Conservation (phyloP, 2,113 vertebrate genomes). For the Psettodes erumei region DNA sequence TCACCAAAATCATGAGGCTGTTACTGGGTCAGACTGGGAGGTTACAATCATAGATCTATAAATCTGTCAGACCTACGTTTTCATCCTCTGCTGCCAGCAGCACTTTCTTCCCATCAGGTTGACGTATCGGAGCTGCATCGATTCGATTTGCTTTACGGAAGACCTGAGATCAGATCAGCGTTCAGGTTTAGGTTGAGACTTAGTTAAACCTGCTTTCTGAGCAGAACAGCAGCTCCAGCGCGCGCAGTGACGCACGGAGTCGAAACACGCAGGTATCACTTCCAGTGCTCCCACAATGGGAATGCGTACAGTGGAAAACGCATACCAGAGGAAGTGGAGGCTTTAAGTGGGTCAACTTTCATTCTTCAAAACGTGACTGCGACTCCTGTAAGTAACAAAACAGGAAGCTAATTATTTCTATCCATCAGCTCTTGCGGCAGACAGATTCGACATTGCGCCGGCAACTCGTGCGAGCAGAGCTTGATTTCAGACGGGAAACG, state of each 20-base stretch:
- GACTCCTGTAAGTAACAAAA: slow-evolving; percentile 57
- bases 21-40: too few relatives aligned
- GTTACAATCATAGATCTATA: too few relatives aligned
- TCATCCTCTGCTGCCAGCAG: too few relatives aligned
- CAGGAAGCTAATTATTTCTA: slow-evolving; percentile 60
- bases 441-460: not conserved
- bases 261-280: not conserved
- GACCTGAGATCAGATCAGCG: too few relatives aligned
- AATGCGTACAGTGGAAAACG: slow-evolving; percentile 9
- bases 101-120: too few relatives aligned
- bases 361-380: slow-evolving; percentile 51
- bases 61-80: too few relatives aligned
- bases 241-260: not conserved
- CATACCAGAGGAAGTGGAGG: not conserved
- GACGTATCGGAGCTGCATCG: too few relatives aligned
- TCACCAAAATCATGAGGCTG: too few relatives aligned
- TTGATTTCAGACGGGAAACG: not conserved
- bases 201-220: too few relatives aligned
- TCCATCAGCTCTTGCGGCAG: slow-evolving; percentile 7
- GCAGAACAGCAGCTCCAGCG: not conserved
- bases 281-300: not conserved
- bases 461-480: not conserved
- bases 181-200: too few relatives aligned
- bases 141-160: too few relatives aligned
- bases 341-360: slow-evolving; percentile 58